Evolutionary conservation across 2,888 invertebrate species (phyloP).

Genomic region (Exephanes ischioxanthus): DNA sequence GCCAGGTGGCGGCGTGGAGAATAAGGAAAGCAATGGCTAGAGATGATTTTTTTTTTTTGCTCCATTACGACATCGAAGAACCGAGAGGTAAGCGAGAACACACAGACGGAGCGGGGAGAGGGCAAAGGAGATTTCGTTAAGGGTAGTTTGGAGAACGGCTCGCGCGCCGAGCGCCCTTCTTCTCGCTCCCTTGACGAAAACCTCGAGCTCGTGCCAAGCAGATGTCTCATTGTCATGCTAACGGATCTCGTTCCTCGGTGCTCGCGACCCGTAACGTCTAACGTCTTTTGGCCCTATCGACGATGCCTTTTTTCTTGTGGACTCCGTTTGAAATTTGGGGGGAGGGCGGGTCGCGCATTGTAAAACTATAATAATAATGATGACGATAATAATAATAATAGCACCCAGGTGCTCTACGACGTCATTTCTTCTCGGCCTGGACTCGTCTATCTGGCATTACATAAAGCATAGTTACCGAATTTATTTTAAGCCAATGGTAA

Average conservation of each 20-base stretch:
- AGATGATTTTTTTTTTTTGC: slow-evolving; percentile 35
- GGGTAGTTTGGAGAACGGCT: slow-evolving; percentile 73
- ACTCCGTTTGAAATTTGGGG: slow-evolving; percentile 72
- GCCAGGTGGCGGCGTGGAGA: slow-evolving; percentile 57
- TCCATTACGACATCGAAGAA: slow-evolving; percentile 74
- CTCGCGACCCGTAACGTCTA: slow-evolving; percentile 77
- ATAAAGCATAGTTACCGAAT: slow-evolving; percentile 3
- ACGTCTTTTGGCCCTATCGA: slow-evolving; percentile 76
- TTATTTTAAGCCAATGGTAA: background rate
- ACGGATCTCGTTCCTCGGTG: slow-evolving; percentile 72
- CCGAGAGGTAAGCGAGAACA: slow-evolving; percentile 28
- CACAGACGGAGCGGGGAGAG: slow-evolving; percentile 35
- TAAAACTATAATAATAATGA: slow-evolving; percentile 40
- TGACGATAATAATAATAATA: too few species aligned
- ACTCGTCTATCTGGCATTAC: slow-evolving; percentile 11
- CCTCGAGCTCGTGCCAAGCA: slow-evolving; percentile 81
- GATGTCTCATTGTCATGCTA: slow-evolving; percentile 84
- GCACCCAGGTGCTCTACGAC: background rate
- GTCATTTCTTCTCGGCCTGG: background rate
- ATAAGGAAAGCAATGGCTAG: slow-evolving; percentile 33
- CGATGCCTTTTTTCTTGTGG: slow-evolving; percentile 47
- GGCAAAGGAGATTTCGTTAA: slow-evolving; percentile 73
- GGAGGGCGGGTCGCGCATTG: slow-evolving; percentile 19
- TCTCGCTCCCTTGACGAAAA: slow-evolving; percentile 29
- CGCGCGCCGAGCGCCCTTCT: slow-evolving; percentile 69